phyloP scores from a whole-genome alignment of 2,888 invertebrate species.

The Aricia artaxerxes region DNA sequence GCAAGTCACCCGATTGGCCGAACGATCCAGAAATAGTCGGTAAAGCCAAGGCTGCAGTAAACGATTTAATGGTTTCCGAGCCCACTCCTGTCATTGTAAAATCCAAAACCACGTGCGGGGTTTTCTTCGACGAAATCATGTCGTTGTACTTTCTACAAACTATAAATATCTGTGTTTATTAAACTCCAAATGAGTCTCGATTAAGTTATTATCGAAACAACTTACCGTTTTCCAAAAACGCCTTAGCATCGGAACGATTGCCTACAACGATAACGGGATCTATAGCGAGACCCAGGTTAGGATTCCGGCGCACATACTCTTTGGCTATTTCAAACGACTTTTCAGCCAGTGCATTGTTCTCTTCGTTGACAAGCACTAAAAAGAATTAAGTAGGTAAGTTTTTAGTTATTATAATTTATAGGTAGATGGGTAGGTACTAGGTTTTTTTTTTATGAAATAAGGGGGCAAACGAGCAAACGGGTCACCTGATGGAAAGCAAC shows the following conservation, averaged over 20 bases:
- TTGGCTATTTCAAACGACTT: conserved; percentile 86
- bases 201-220: conserved; percentile 1
- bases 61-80: conserved; percentile 92
- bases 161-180: conserved; percentile 46
- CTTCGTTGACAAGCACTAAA: conserved; percentile 87
- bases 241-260: conserved; percentile 86
- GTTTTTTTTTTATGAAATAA: too few relatives aligned
- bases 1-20: conserved; percentile 90
- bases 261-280: conserved; percentile 83
- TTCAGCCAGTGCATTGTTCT: conserved; percentile 85
- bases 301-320: conserved; percentile 85
- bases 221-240: conserved; percentile 85
- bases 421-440: too few relatives aligned
- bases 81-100: conserved; percentile 89
- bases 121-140: conserved; percentile 82
- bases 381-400: too few relatives aligned
- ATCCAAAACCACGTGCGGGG: conserved; percentile 90
- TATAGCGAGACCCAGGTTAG: conserved; percentile 83
- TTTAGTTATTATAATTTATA: too few relatives aligned
- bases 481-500: too few relatives aligned
- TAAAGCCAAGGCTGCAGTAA: conserved; percentile 88
- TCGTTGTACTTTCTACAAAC: conserved; percentile 87
- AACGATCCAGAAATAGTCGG: conserved; percentile 93
- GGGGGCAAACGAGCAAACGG: too few relatives aligned
- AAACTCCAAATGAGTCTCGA: neutral